Percentiles rank a stretch among this genome's conserved stretches.
phyloP scores from a whole-genome alignment of 2,888 invertebrate species.

The Sinhomidia bicolor region DNA sequence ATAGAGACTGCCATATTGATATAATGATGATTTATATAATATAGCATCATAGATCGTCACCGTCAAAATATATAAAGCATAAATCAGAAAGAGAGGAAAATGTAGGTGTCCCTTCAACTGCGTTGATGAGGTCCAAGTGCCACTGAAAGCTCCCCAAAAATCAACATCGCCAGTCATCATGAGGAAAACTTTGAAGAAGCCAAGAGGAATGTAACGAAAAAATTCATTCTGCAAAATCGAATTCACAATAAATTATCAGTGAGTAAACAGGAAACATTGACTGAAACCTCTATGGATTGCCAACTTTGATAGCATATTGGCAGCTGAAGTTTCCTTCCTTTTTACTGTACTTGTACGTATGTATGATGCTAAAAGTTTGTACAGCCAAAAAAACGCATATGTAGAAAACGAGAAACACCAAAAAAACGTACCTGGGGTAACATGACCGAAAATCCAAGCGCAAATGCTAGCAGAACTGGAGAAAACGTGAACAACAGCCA shows the following conservation, averaged over 20 bases:
- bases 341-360: too few relatives aligned
- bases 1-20: too few relatives aligned
- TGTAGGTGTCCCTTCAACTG: slow-evolving; percentile 34
- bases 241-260: slow-evolving; percentile 2
- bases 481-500: slow-evolving; percentile 89
- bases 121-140: slow-evolving; percentile 35
- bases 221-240: slow-evolving; percentile 52
- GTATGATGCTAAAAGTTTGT: too few relatives aligned
- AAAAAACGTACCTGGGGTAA: slow-evolving; percentile 83
- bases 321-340: too few relatives aligned
- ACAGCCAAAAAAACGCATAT: too few relatives aligned
- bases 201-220: slow-evolving; percentile 58
- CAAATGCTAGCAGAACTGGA: slow-evolving; percentile 90
- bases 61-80: slow-evolving; percentile 66
- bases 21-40: too few relatives aligned
- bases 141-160: slow-evolving; percentile 63
- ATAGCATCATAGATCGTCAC: too few relatives aligned
- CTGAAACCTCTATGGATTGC: too few relatives aligned
- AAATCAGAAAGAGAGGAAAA: slow-evolving; percentile 72
- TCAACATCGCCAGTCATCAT: slow-evolving; percentile 76
- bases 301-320: too few relatives aligned
- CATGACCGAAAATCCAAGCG: slow-evolving; percentile 90
- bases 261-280: not conserved
- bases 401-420: too few relatives aligned
- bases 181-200: slow-evolving; percentile 71